Percentiles rank a stretch among this genome's conserved stretches.
phyloP scores from a whole-genome alignment of 2,888 invertebrate species.

The Yponomeuta plumbellus region DNA sequence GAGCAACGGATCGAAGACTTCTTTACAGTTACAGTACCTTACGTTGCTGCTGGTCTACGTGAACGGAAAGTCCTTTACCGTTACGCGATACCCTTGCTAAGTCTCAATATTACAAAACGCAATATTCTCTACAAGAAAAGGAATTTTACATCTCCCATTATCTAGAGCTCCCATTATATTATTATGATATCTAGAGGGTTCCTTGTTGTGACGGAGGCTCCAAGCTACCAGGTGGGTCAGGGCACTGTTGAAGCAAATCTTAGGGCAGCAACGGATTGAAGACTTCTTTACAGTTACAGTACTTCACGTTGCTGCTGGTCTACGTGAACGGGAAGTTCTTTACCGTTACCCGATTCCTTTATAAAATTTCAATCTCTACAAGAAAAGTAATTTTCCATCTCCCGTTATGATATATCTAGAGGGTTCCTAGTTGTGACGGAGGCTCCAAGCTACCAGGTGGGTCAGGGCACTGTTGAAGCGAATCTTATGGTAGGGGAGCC shows the following conservation, averaged over 20 bases:
- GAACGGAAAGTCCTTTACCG: slow-evolving; percentile 12
- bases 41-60: slow-evolving; percentile 15
- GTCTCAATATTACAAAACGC: background rate
- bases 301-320: slow-evolving; percentile 15
- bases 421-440: slow-evolving; percentile 26
- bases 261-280: slow-evolving; percentile 8
- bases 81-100: too few species aligned
- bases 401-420: slow-evolving; percentile 21
- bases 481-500: too few species aligned
- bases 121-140: slow-evolving; percentile 11
- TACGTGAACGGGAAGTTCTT: slow-evolving; percentile 15
- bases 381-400: slow-evolving; percentile 26
- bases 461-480: too few species aligned
- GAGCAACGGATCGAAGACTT: too few species aligned
- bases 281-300: slow-evolving; percentile 16
- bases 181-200: slow-evolving; percentile 22
- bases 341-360: too few species aligned
- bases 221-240: slow-evolving; percentile 8
- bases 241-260: slow-evolving; percentile 12
- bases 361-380: too few species aligned
- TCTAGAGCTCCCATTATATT: too few species aligned
- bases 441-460: too few species aligned
- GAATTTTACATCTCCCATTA: slow-evolving; percentile 25
- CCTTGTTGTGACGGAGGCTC: slow-evolving; percentile 19
- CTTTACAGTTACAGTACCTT: slow-evolving; percentile 18